Conservation (phyloP, 1,140 invertebrate genomes). For the Ostrea denselamellosa region DNA sequence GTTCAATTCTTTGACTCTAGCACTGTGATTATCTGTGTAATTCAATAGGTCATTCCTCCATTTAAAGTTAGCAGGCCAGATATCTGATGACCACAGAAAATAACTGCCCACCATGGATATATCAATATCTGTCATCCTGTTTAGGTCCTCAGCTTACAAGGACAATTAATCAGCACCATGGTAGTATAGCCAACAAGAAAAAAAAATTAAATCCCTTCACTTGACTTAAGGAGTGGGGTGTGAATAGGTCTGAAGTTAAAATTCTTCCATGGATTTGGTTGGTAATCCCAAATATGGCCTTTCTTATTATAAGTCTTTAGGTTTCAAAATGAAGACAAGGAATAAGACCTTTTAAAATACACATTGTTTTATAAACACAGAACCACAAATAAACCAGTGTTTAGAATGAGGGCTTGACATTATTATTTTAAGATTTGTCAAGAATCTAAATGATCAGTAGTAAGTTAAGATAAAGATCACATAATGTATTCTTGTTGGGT, state of each 20-base stretch:
- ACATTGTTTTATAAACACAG: too few species aligned
- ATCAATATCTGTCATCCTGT: not conserved
- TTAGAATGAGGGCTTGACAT: too few species aligned
- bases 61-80: not conserved
- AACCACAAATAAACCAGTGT: too few species aligned
- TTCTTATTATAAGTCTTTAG: too few species aligned
- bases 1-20: not conserved
- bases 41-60: not conserved
- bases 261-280: too few species aligned
- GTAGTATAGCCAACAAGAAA: not conserved
- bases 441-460: too few species aligned
- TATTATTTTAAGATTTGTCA: too few species aligned
- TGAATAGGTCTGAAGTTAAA: not conserved
- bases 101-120: not conserved
- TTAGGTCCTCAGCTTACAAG: not conserved
- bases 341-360: too few species aligned
- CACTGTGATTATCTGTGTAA: not conserved
- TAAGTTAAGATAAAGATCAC: too few species aligned
- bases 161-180: not conserved
- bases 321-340: too few species aligned
- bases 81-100: conserved; percentile 37
- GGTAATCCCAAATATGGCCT: too few species aligned
- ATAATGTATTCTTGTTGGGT: too few species aligned
- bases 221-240: not conserved
- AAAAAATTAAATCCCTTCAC: not conserved